Base-by-base conservation (phyloP, 2,888 invertebrate species). In the Diplazon laetatorius region DNA sequence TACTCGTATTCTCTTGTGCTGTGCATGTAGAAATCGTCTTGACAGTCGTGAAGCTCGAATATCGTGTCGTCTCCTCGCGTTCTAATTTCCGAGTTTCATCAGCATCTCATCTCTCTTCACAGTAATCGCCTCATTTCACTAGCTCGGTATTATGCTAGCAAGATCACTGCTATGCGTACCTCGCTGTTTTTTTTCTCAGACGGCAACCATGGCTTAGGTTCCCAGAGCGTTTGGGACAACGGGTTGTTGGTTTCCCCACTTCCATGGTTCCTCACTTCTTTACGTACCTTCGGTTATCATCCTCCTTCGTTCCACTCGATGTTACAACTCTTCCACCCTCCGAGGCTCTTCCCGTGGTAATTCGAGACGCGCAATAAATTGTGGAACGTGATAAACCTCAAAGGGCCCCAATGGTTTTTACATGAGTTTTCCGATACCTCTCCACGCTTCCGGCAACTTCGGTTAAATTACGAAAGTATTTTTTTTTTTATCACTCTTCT, bases 371-470 rank as follows among this genome's bases (percentile, higher is more conserved):
- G 73, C 75, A 71, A 71, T 83, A 84, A 86, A 84, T 84, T 80
- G 82, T 62, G 70, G 52, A 42, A 48, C 59, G 77, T 82, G 83
- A 85, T 85, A 85, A 86, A 84, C 69, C 82, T 84, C 81, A 79
- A 80, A 83, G 80, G 78, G 35, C 22, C 71, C 83, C 87, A 87
- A 87, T 87, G 84, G 85, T 84, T 87, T 84, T 82, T 82, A 83
- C 84, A 85, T 82, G 85, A 84, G 76, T 82, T 74, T 69, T 46
- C 68, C 35, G 16, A 44, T 63, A 50, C 50, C 68, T 42, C 68
- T 16, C 63, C 20, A 18, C 9, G 30, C 48, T 35, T 30, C 46
- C 22, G 25, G 16, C 44, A 66, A 66, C 55, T 68, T 4, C 25
- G 37, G 18, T 62, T 48, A 39, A 68, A 46, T 66, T 66, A 72